Base-by-base conservation (phyloP, 2,797 vertebrate species). In the Chloroceryle inda region DNA sequence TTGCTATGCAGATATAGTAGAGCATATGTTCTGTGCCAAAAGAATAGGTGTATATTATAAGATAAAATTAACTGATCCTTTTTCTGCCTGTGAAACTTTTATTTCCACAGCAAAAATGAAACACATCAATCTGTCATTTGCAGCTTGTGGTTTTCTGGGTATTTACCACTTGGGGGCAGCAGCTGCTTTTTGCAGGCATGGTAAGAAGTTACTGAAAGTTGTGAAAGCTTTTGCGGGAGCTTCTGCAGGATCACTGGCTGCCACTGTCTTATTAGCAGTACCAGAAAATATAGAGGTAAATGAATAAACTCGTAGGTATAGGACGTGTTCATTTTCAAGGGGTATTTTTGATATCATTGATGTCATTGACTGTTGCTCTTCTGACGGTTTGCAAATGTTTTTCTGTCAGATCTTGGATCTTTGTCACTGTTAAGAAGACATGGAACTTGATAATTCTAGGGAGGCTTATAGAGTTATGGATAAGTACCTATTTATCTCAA, bases 141-240 rank as follows among this genome's bases (percentile, higher is more conserved):
- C 99, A 29, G 97, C 97, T 8, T 98, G 97, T 95, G 98, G 98
- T 11, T 99, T 99, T 97, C 78, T 99, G 97, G 99, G 99, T 45
- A 98, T 99, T 90, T 99, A 99, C 98, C 99, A 99, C 95, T 97
- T 99, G 96, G 99, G 99, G 59, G 99, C 98, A 61, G 98, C 97
- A 86, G 97, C 96, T 35, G 99, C 99, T 49, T 89, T 99, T n/a
- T 92, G 97, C 89, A 98, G 44, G 74, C 99, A 99, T 24, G 99
- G 99, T 38, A 89, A 94, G 90, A 98, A 95, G 88, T 96, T 99
- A 85, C 93, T 99, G 96, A 97, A 92, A 33, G 94, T 95, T 44
- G 97, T 99, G 38, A 86, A 98, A 92, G 98, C 98, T 75, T 99
- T 98, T 81, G 98, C 99, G 0, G 99, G 99, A 68, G 99, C 99